Evolutionary conservation across 2,113 vertebrate genomes (phyloP), one percentile per base, ranked within the genome.

Genomic region (Ginglymostoma cirratum): DNA sequence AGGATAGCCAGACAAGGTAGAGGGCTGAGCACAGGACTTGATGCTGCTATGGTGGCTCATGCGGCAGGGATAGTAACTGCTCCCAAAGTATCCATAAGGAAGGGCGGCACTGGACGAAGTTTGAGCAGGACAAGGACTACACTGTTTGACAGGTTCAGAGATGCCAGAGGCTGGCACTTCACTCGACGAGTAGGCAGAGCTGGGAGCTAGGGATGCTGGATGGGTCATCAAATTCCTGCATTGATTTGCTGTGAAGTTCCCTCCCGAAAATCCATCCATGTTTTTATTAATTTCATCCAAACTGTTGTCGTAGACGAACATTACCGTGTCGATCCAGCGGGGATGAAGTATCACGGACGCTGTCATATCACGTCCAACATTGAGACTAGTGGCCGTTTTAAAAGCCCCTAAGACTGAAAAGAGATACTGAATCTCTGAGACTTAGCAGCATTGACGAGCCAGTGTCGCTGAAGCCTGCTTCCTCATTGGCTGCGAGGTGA

Each of bases 301-400:
- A 97, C 98, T 97, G 98, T 98, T 98, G 98, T 99, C 99, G 98
- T 99, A 99, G 97, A 99, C 98, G 96, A 99, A 99, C 99, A 99
- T 99, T 98, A 99, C 98, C 97, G 99, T 99, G 98, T 99, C 99
- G 97, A 99, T 98, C 99, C 99, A 99, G 98, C 98, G 99, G 97
- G 99, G 98, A 97, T 99, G 99, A 97, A 99, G 99, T 97, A 99
- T 99, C 97, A 99, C 98, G 98, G 99, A 98, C 97, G 99, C 98
- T 98, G 99, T 99, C 99, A 99, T 99, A 99, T 98, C 99, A 98
- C 98, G 99, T 97, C 98, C 98, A 97, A 98, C 99, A 98, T 98
- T 97, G 98, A 99, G 98, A 98, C 98, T 97, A 98, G 97, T 98
- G 98, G 98, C 98, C 98, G 98, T 98, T 98, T 98, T 98, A 98